Percentiles rank a stretch among this genome's conserved stretches.
These are phyloP conservation scores for Philopotamus ludificatus DNA, from an alignment of 1,140 invertebrate species.

Conservation along the genomic window DNA sequence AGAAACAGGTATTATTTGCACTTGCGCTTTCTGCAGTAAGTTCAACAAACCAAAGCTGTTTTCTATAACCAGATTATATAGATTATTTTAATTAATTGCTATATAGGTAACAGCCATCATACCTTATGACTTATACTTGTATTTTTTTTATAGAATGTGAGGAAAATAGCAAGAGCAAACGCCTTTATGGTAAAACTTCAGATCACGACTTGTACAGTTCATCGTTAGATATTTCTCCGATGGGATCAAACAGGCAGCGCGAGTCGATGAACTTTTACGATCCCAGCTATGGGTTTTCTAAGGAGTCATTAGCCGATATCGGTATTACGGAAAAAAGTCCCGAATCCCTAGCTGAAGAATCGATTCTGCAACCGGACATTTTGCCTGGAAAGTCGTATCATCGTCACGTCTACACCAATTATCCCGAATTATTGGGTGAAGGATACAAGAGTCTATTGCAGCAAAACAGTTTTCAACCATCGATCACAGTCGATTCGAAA, in stretches of 20 bases:
- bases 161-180: background rate
- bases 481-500: background rate
- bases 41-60: background rate
- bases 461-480: background rate
- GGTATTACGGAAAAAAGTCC: background rate
- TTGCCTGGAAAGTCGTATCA: background rate
- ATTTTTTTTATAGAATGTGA: background rate
- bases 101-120: too few relatives aligned
- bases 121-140: background rate
- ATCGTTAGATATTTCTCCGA: background rate
- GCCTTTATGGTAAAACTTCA: background rate
- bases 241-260: background rate
- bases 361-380: background rate
- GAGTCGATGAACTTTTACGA: background rate
- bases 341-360: background rate
- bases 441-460: background rate
- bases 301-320: background rate
- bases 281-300: background rate
- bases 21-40: background rate
- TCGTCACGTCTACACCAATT: background rate
- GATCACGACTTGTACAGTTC: background rate
- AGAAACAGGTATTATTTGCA: background rate
- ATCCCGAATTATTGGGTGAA: background rate
- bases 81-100: too few relatives aligned
- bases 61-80: background rate